A percentile compares a stretch with the other conserved stretches of the same genome.
phyloP scores from a whole-genome alignment of 2,113 vertebrate genomes.

The Colistium nudipinnis region DNA sequence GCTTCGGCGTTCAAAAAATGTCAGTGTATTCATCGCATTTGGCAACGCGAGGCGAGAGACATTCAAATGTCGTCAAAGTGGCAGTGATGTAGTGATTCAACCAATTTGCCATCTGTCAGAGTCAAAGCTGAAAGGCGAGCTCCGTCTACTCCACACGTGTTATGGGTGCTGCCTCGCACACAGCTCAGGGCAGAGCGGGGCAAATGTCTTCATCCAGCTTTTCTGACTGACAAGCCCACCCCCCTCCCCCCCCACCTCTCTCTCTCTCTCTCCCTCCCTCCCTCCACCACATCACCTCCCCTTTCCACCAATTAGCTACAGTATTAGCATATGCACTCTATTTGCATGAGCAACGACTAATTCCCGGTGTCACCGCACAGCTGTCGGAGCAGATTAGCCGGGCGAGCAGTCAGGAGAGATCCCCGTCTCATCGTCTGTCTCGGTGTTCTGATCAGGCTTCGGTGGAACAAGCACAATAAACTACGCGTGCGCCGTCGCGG shows the following conservation, averaged over 20 bases:
- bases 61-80: slow-evolving; percentile 19
- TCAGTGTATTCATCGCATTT: slow-evolving; percentile 32
- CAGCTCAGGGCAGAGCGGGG: slow-evolving; percentile 31
- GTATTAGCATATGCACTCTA: slow-evolving; percentile 74
- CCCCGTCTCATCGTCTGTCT: slow-evolving; percentile 45
- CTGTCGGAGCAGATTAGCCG: slow-evolving; percentile 74
- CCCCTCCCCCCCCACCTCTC: neutral
- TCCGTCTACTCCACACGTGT: slow-evolving; percentile 29
- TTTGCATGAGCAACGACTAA: slow-evolving; percentile 73
- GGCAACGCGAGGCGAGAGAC: no score
- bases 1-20: slow-evolving; percentile 50
- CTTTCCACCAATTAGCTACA: slow-evolving; percentile 68
- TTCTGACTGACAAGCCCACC: slow-evolving; percentile 50
- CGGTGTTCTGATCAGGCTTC: slow-evolving; percentile 29
- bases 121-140: slow-evolving; percentile 23
- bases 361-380: slow-evolving; percentile 71
- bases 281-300: neutral
- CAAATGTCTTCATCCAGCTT: slow-evolving; percentile 52
- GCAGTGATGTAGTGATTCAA: slow-evolving; percentile 24
- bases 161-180: slow-evolving; percentile 48
- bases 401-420: slow-evolving; percentile 56
- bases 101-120: slow-evolving; percentile 57
- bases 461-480: slow-evolving; percentile 11
- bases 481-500: neutral
- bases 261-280: neutral